Conservation (phyloP, 2,888 invertebrate species). For the Xestia rhomboidea region DNA sequence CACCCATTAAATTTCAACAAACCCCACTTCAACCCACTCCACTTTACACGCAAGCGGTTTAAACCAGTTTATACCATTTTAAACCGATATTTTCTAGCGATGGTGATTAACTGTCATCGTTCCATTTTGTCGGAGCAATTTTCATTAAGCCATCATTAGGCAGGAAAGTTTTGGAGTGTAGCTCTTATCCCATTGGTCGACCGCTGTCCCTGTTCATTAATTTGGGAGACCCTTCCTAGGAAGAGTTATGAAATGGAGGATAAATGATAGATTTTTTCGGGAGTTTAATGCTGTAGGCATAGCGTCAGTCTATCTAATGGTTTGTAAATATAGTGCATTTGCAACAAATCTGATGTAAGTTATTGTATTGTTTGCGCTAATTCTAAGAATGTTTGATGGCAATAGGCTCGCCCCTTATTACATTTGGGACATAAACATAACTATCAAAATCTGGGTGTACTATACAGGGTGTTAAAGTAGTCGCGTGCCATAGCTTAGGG, state of each 20-base stretch:
- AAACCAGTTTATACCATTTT: slow-evolving; percentile 26
- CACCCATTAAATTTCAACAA: slow-evolving; percentile 11
- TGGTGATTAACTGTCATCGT: slow-evolving; percentile 64
- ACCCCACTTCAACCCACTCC: slow-evolving; percentile 14
- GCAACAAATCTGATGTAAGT: neutral
- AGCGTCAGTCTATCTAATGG: neutral
- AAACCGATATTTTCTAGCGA: slow-evolving; percentile 55
- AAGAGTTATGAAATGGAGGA: slow-evolving; percentile 33
- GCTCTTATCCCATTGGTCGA: slow-evolving; percentile 76
- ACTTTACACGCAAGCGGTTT: slow-evolving; percentile 1
- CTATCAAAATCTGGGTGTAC: too few species aligned
- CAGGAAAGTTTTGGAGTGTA: slow-evolving; percentile 78
- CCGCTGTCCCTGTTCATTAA: slow-evolving; percentile 83
- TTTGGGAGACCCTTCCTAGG: slow-evolving; percentile 72
- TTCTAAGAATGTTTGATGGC: too few species aligned
- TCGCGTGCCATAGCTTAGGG: too few species aligned
- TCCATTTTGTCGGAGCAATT: slow-evolving; percentile 74
- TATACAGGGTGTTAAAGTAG: too few species aligned
- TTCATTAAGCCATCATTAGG: slow-evolving; percentile 85
- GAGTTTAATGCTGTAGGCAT: neutral
- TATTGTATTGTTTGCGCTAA: neutral
- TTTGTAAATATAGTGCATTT: neutral
- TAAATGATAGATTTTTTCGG: slow-evolving; percentile 6
- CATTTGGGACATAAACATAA: too few species aligned
- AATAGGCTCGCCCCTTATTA: too few species aligned